Conservation (phyloP, 2,888 invertebrate species). For the Polyommatus iphigenia region DNA sequence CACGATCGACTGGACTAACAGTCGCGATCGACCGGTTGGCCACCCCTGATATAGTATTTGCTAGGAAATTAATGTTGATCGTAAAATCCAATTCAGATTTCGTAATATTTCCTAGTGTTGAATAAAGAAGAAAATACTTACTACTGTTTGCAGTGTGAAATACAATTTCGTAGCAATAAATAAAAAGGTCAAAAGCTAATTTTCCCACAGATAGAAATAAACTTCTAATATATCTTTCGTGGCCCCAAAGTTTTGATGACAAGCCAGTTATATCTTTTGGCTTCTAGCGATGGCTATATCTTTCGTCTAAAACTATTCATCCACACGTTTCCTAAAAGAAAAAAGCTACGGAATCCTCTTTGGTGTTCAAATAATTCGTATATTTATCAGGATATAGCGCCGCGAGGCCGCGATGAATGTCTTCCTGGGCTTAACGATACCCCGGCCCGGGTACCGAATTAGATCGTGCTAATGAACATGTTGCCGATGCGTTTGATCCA, state of each 20-base stretch:
- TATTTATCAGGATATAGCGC: conserved; percentile 10
- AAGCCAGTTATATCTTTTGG: neutral
- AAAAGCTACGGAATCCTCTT: neutral
- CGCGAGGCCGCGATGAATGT: conserved; percentile 7
- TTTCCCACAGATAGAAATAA: neutral
- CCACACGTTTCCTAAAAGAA: neutral
- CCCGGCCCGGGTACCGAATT: neutral
- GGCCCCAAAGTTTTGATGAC: neutral
- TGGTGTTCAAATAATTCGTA: neutral
- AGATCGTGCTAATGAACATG: conserved; percentile 18
- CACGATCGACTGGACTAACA: too few relatives aligned
- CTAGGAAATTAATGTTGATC: too few relatives aligned
- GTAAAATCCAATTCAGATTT: too few relatives aligned
- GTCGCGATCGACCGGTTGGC: too few relatives aligned
- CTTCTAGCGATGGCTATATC: too few relatives aligned
- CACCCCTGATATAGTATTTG: too few relatives aligned
- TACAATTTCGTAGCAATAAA: too few relatives aligned
- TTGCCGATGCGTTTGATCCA: conserved; percentile 20
- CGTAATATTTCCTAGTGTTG: too few relatives aligned
- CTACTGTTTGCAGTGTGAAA: too few relatives aligned
- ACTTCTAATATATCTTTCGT: neutral
- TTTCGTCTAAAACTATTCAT: neutral
- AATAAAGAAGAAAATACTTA: too few relatives aligned
- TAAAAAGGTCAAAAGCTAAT: neutral
- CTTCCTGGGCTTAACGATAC: conserved; percentile 25